Evolutionary conservation across 1,140 invertebrate genomes (phyloP), one percentile per base, ranked within the genome.

Genomic region (Drosophila pandora): DNA sequence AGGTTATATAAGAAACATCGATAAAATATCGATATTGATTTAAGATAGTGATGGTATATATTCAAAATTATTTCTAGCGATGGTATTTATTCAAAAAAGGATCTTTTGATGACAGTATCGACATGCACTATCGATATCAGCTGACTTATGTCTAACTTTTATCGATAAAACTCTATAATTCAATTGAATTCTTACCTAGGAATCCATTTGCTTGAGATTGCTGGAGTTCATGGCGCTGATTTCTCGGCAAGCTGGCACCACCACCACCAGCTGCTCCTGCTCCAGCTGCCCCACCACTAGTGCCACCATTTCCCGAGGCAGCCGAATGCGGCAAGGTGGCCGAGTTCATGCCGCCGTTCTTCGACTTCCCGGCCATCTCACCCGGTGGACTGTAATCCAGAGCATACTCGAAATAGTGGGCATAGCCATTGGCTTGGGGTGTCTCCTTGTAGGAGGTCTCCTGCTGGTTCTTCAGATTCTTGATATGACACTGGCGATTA

Each of bases 391-490:
- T 97, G 92, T 97, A 97, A 91, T 97, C 97, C 54, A 95, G 92
- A 28, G 94, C 93, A 90, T 97, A 97, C 88, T 97, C 96, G 39
- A 96, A 96, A 92, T 97, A 97, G 10, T 96, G 96, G 32, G 97
- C 96, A 92, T 97, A 97, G 22, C 96, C 97, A 78, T 97, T 97
- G 92, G 95, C 96, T 13, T 64, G 47, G 1, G 79, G 48, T 90
- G 96, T 96, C 87, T 95, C 95, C 74, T 90, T 90, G 74, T 79
- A 81, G 30, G 55, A 37, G n/a, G 65, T 67, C 21, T 85, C 81
- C 60, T 96, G 78, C n/a, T 90, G 87, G 47, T 90, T 91, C 69
- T 89, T 90, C 4, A 80, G 37, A 37, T 88, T 91, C 69, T 91
- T 90, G 6, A 79, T 64, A 37, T 88, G 83, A 10, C 78, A 90